Evolutionary conservation across 2,113 vertebrate species (phyloP), one percentile per base, ranked within the genome.

Genomic region (Gavia stellata): DNA sequence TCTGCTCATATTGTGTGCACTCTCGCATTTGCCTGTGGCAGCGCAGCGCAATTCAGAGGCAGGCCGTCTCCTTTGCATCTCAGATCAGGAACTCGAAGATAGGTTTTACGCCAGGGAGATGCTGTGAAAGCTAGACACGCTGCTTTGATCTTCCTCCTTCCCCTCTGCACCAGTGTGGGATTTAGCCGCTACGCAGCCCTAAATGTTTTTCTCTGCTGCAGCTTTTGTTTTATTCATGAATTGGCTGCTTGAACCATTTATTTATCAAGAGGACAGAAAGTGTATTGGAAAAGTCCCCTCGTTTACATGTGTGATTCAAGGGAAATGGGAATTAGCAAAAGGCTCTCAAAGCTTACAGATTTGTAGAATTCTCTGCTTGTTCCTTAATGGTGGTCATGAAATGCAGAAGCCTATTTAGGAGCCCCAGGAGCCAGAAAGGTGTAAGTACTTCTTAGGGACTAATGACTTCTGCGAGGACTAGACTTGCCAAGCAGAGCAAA

Each of bases 1-100:
- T 23, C 31, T 53, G 72, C 42, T 28, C 3, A 0, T 62, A 0
- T 1, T 33, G 29, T 17, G 77, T 11, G 24, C 19, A 0, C 33
- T 58, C 55, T 40, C 2, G 0, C 14, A 2, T 45, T 45, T 74
- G 24, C 28, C 21, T 10, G 50, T 10, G 38, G 74, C 40, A 56
- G 28, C 4, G 36, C 25, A 31, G 45, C 8, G 38, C 31, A 34
- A 13, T 44, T 53, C 42, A 14, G 68, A 45, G 62, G 34, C 49
- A 17, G 59, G 13, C 25, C 38, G 50, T 25, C 7, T 87, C 59
- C 42, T 74, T 26, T 42, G 26, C 66, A 17, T 34, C n/a, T 17
- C 33, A 67, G 33, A 83, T 61, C 9, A n/a, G 72, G 49, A 88
- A 42, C n/a, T 45, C 7, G 2, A 53, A 78, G 34, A 9, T 10